A percentile compares a stretch with the other conserved stretches of the same genome.
These are phyloP conservation scores for Poeciliopsis prolifica DNA, from an alignment of 2,113 vertebrate genomes.

Conservation along the genomic window DNA sequence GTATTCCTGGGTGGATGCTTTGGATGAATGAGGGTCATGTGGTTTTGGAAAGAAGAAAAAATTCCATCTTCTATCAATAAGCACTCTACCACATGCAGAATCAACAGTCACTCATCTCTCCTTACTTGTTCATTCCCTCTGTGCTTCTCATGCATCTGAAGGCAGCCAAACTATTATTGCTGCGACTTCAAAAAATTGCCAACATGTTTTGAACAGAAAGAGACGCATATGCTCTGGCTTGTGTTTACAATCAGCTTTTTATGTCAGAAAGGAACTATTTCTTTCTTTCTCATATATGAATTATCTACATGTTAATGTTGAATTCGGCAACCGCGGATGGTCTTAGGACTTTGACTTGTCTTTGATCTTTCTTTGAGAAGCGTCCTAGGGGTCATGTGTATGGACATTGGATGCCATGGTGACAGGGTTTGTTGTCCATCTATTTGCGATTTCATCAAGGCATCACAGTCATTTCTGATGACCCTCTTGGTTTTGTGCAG, in stretches of 20 bases:
- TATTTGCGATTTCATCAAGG: too few species aligned
- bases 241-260: constrained; percentile 39
- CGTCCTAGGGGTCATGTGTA: too few species aligned
- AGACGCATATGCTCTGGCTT: constrained; percentile 19
- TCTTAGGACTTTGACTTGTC: too few species aligned
- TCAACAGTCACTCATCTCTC: constrained; percentile 56
- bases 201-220: constrained; percentile 57
- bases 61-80: constrained; percentile 57
- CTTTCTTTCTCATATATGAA: background rate
- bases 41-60: constrained; percentile 34
- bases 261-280: constrained; percentile 53
- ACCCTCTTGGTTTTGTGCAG: too few species aligned
- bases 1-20: constrained; percentile 31
- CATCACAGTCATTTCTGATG: too few species aligned
- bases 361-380: too few species aligned
- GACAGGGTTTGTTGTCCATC: too few species aligned
- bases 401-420: too few species aligned
- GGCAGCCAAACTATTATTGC: constrained; percentile 54
- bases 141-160: constrained; percentile 47
- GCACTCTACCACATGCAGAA: constrained; percentile 55
- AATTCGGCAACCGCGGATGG: too few species aligned
- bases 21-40: constrained; percentile 39
- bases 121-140: constrained; percentile 40
- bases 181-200: constrained; percentile 37
- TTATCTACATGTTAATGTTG: too few species aligned